Evolutionary conservation across 1,140 invertebrate species (phyloP), one percentile per base, ranked within the genome.

Genomic region (Chlorops oryzae): DNA sequence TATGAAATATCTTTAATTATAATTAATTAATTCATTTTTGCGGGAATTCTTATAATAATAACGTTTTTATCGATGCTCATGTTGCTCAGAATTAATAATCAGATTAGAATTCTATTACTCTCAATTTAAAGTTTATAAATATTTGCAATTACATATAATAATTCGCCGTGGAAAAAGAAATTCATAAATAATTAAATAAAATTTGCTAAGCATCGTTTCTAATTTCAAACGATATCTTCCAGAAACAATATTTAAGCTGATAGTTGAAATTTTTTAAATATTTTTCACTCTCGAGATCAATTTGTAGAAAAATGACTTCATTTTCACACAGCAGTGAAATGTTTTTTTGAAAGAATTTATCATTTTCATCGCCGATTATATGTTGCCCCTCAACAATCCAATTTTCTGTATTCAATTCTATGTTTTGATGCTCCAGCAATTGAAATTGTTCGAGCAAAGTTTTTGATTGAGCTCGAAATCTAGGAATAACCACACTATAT

Each of bases 161-260:
- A n/a, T n/a, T n/a, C n/a, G n/a, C n/a, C n/a, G n/a, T n/a, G n/a
- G n/a, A n/a, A n/a, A n/a, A n/a, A n/a, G n/a, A n/a, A n/a, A n/a
- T n/a, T n/a, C n/a, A n/a, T n/a, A n/a, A n/a, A n/a, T n/a, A n/a
- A n/a, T n/a, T n/a, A n/a, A n/a, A n/a, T n/a, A n/a, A n/a, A n/a
- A n/a, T n/a, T n/a, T n/a, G n/a, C n/a, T n/a, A n/a, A n/a, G n/a
- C n/a, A n/a, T n/a, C n/a, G n/a, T n/a, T n/a, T 32, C 15, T 15
- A 32, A 32, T 15, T 10, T 47, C 20, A 37, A 47, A 47, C 10
- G 17, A 18, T 23, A 47, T 47, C 24, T 47, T 27, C 45, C 45
- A 47, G 34, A 47, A 47, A 47, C 28, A 47, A 28, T 35, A 47
- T 37, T 47, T 47, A 20, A 47, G 27, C 23, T 47, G 25, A 21